Conservation (phyloP, 2,113 vertebrate species). For the Diphyllodes magnificus region DNA sequence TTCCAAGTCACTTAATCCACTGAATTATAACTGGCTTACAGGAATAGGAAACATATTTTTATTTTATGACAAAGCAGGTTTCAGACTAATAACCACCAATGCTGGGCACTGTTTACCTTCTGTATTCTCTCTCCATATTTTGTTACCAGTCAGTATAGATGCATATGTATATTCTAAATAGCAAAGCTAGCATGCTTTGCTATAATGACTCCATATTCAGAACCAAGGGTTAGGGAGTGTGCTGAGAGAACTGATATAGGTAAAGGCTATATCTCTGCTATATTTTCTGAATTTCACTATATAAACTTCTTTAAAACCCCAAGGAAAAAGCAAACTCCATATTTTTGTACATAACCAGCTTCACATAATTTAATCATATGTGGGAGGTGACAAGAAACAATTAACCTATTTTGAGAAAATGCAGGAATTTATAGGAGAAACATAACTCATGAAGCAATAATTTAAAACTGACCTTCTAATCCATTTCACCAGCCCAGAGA, state of each 20-base stretch:
- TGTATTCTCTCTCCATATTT: not conserved
- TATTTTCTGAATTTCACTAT: not conserved
- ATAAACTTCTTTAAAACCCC: not conserved
- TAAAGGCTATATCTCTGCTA: not conserved
- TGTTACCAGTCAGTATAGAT: not conserved
- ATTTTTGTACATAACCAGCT: not conserved
- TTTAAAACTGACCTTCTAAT: conserved; percentile 26
- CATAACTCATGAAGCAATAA: not conserved
- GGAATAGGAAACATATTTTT: not conserved
- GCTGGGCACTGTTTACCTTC: not conserved
- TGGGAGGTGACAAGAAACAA: conserved; percentile 21
- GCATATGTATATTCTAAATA: not conserved
- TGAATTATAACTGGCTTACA: not conserved
- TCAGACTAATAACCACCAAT: not conserved
- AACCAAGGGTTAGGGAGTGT: not conserved
- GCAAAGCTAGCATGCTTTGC: not conserved
- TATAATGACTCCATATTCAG: not conserved
- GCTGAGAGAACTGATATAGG: not conserved
- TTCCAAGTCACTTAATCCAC: not conserved
- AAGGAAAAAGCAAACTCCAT: not conserved
- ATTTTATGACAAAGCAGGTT: not conserved
- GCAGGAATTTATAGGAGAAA: not conserved
- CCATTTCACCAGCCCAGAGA: conserved; percentile 4
- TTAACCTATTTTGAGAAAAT: not conserved
- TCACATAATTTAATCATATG: not conserved